A percentile compares a stretch with the other conserved stretches of the same genome.
Conservation (phyloP, 2,113 vertebrate species). For the Mesocricetus auratus region DNA sequence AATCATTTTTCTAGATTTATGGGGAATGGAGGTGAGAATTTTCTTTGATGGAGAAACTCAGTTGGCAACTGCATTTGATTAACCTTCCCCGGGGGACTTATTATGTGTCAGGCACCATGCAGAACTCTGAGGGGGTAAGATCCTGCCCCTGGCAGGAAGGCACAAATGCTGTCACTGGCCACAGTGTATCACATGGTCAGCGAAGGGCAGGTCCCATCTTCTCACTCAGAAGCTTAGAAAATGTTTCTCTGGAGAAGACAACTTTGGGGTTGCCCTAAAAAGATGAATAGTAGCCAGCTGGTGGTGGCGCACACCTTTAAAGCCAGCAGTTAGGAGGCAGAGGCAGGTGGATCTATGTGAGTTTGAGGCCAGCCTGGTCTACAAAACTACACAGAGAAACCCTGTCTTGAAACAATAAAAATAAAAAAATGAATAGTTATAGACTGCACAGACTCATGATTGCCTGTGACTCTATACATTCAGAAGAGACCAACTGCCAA, state of each 20-base stretch:
- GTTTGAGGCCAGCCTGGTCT: too few species aligned
- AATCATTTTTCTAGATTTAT: slow-evolving; percentile 70
- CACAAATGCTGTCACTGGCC: not conserved
- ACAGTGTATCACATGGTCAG: too few species aligned
- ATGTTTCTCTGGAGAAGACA: not conserved
- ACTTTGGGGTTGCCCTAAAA: not conserved
- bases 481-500: not conserved
- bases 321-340: too few species aligned
- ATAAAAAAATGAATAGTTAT: not conserved
- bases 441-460: not conserved
- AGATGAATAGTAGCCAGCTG: too few species aligned
- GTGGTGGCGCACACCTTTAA: too few species aligned
- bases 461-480: not conserved
- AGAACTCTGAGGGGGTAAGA: not conserved
- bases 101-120: not conserved
- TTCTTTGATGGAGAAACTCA: slow-evolving; percentile 54
- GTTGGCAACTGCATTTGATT: slow-evolving; percentile 22
- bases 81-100: not conserved
- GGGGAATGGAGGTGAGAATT: slow-evolving; percentile 43
- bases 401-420: too few species aligned
- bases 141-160: not conserved
- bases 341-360: too few species aligned
- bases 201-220: too few species aligned
- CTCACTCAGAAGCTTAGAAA: not conserved
- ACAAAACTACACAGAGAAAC: too few species aligned